phyloP scores from a whole-genome alignment of 2,113 vertebrate genomes.

The Cichladusa arquata region DNA sequence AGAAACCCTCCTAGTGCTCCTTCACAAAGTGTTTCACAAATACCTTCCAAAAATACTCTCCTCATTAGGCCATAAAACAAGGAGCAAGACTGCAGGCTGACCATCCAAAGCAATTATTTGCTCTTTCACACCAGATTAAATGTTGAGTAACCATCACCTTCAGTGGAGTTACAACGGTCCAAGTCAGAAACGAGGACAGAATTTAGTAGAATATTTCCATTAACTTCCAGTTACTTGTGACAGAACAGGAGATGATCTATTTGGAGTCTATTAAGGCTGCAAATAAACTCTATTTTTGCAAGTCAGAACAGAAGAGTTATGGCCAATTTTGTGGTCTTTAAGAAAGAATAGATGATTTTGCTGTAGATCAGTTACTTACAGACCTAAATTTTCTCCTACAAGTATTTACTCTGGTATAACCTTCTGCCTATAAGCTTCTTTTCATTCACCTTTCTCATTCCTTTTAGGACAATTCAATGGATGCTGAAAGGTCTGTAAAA shows the following conservation, averaged over 20 bases:
- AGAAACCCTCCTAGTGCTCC: background rate
- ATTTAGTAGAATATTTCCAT: background rate
- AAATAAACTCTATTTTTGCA: background rate
- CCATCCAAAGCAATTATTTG: background rate
- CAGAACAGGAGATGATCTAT: background rate
- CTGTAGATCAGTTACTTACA: background rate
- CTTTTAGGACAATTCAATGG: background rate
- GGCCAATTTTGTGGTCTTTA: background rate
- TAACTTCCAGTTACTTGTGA: background rate
- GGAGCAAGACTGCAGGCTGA: background rate
- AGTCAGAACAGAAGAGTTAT: background rate
- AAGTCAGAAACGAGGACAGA: background rate
- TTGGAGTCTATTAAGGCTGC: background rate
- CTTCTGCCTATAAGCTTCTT: background rate
- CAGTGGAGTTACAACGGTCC: background rate
- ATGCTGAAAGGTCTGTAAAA: background rate
- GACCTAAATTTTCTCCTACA: background rate
- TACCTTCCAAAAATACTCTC: slow-evolving; percentile 21
- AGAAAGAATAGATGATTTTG: background rate
- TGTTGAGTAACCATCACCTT: background rate
- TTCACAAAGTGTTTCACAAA: background rate
- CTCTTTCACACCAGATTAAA: slow-evolving; percentile 10
- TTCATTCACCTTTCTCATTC: background rate
- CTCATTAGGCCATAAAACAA: slow-evolving; percentile 10
- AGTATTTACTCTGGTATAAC: background rate